Evolutionary conservation across 1,140 invertebrate species (phyloP).

Genomic region (Penaeus indicus): DNA sequence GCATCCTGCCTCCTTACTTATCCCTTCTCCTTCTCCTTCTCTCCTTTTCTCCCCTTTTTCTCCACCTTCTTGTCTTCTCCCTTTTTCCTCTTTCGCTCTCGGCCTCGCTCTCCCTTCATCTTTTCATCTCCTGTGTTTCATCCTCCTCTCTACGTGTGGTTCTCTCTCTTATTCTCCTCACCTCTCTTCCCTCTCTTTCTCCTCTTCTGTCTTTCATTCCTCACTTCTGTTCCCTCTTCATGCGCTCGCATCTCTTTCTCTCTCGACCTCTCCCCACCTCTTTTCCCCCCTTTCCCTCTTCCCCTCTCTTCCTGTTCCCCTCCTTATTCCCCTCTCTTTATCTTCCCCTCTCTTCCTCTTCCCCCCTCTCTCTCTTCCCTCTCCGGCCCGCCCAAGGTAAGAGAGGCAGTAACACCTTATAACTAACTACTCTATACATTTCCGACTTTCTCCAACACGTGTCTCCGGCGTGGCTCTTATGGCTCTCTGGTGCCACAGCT

Average conservation of each 20-base stretch:
- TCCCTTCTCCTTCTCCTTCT: too few species aligned
- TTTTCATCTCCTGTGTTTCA: too few species aligned
- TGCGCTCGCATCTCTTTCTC: neutral
- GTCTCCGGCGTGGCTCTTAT: neutral
- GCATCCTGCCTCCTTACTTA: too few species aligned
- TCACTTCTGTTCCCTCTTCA: too few species aligned
- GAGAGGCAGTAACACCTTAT: neutral
- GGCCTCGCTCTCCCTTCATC: too few species aligned
- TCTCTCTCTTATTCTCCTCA: too few species aligned
- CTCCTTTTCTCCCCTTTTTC: too few species aligned
- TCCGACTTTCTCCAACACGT: slow-evolving; percentile 12
- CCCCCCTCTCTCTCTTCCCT: neutral
- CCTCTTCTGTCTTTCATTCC: too few species aligned
- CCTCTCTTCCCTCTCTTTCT: too few species aligned
- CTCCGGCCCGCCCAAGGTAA: neutral
- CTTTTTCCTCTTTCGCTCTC: slow-evolving; percentile 13
- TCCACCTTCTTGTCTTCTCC: too few species aligned
- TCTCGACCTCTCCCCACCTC: neutral
- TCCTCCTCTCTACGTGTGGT: too few species aligned
- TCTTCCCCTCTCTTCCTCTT: slow-evolving; percentile 4
- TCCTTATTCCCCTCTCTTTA: neutral
- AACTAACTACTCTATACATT: neutral
- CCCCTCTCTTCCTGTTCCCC: neutral
- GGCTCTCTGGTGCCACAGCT: too few species aligned
- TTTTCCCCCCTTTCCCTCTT: neutral